Conservation (phyloP, 2,113 vertebrate genomes). For the Nestor notabilis region DNA sequence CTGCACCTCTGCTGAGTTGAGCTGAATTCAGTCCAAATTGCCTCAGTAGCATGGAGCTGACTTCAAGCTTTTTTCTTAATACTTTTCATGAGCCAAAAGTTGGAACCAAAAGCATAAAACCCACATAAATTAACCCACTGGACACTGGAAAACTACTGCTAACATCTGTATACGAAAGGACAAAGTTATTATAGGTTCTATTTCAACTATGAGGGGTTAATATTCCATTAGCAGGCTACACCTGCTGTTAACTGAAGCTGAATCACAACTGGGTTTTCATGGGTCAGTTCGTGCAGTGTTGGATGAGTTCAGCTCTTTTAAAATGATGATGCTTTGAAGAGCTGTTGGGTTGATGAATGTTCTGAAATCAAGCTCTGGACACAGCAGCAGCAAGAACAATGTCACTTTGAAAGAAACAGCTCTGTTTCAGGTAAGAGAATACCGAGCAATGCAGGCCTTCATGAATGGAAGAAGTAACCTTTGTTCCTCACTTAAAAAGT, state of each 20-base stretch:
- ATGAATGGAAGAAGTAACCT: neutral
- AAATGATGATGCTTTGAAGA: neutral
- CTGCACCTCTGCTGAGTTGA: slow-evolving; percentile 29
- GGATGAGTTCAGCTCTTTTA: neutral
- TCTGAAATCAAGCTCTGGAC: neutral
- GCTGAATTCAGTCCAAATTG: slow-evolving; percentile 30
- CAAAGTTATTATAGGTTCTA: neutral
- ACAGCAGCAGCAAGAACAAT: neutral
- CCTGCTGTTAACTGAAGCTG: neutral
- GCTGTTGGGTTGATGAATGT: neutral
- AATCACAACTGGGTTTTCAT: neutral
- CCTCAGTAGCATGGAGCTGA: neutral
- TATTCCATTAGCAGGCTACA: neutral
- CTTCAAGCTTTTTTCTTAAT: neutral
- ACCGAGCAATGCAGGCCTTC: neutral
- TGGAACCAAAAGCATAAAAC: neutral
- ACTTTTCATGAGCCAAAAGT: neutral
- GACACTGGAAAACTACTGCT: neutral
- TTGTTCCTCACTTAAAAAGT: neutral
- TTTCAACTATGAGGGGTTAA: neutral
- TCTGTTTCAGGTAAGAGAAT: neutral
- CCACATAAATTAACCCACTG: neutral
- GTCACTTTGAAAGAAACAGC: neutral
- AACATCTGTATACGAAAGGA: neutral
- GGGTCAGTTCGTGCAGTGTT: neutral